These are phyloP conservation scores for Staurois parvus DNA, from an alignment of 2,797 vertebrate species.

Conservation along the genomic window DNA sequence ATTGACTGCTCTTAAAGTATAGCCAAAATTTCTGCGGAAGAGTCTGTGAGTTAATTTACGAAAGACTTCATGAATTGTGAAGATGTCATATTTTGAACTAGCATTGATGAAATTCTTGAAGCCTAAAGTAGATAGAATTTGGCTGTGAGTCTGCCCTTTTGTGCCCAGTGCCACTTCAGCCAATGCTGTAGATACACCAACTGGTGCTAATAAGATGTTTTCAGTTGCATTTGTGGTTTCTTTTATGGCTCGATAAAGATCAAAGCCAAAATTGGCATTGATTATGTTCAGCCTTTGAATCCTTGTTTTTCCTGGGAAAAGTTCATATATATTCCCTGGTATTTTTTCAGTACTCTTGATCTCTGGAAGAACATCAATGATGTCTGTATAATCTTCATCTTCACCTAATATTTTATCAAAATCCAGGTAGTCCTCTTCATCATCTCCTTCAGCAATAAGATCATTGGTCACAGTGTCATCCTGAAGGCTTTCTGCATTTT, in stretches of 20 bases:
- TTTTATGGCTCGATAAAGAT: constrained; percentile 87
- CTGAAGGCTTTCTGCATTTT: constrained; percentile 80
- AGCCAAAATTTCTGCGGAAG: constrained; percentile 95
- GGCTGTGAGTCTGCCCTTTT: constrained; percentile 78
- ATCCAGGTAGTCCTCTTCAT: constrained; percentile 93
- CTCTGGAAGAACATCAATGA: constrained; percentile 84
- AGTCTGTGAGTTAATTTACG: constrained; percentile 93
- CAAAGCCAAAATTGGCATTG: constrained; percentile 90
- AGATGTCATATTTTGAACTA: constrained; percentile 88
- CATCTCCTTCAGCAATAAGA: constrained; percentile 85
- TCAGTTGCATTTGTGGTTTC: constrained; percentile 81
- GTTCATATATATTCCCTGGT: constrained; percentile 82
- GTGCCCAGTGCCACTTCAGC: constrained; percentile 92
- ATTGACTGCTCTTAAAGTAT: constrained; percentile 89
- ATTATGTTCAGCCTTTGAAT: constrained; percentile 91
- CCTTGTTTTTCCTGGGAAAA: constrained; percentile 89
- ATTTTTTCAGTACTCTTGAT: constrained; percentile 79
- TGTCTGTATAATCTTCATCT: constrained; percentile 83
- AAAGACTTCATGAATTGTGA: constrained; percentile 94
- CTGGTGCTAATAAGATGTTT: constrained; percentile 93
- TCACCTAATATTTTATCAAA: constrained; percentile 85
- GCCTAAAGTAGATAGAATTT: constrained; percentile 84
- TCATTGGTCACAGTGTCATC: constrained; percentile 95
- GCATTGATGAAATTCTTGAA: constrained; percentile 92
- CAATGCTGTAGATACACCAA: constrained; percentile 94